Conservation (phyloP, 1,140 invertebrate species). For the Venustaconcha ellipsiformis region DNA sequence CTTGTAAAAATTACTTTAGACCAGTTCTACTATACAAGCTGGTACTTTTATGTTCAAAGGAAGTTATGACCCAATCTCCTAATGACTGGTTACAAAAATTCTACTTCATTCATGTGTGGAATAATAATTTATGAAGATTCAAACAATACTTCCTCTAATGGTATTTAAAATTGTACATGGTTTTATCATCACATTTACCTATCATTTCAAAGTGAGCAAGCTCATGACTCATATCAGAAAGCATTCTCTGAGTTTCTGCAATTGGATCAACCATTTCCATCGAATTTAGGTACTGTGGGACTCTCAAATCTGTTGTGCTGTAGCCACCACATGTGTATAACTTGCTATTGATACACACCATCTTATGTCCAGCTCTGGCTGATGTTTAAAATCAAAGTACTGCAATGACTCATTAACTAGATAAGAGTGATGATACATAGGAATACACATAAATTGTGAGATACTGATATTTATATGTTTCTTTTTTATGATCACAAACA, state of each 20-base stretch:
- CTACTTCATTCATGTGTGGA: not conserved
- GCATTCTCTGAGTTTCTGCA: conserved; percentile 35
- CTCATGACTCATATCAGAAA: conserved; percentile 30
- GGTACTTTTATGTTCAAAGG: not conserved
- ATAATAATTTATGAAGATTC: not conserved
- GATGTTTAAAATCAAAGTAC: conserved; percentile 1
- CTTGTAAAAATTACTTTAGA: no score
- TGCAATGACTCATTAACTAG: not conserved
- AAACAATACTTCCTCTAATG: not conserved
- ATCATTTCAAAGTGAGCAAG: conserved; percentile 30
- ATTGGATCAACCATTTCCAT: conserved; percentile 32
- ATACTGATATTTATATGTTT: no score
- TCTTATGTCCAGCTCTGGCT: conserved; percentile 33
- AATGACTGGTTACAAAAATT: not conserved
- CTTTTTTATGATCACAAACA: no score
- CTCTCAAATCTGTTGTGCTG: conserved; percentile 13
- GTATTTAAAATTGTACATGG: not conserved
- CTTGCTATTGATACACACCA: conserved; percentile 17
- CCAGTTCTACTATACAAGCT: not conserved
- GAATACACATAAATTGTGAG: no score
- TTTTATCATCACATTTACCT: conserved; percentile 1
- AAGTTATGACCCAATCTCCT: not conserved
- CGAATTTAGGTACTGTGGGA: conserved; percentile 19
- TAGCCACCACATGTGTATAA: conserved; percentile 32
- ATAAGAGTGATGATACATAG: no score